Evolutionary conservation across 2,113 vertebrate species (phyloP), one percentile per base, ranked within the genome.

Genomic region (Pelmatolapia mariae): DNA sequence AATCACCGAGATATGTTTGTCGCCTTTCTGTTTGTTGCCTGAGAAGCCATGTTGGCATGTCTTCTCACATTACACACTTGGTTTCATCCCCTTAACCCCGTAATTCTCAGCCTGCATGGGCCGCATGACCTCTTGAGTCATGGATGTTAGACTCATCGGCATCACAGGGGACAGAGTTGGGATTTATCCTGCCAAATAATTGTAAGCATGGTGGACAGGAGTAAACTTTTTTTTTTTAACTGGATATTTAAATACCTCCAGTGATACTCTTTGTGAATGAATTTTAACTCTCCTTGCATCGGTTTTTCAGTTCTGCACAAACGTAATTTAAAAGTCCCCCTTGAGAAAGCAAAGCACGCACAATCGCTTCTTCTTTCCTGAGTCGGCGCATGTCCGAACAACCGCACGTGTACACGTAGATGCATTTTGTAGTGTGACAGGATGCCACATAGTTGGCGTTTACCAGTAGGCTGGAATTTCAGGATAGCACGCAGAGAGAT

Each of bases 1-100:
- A 91, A 87, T 92, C 89, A 68, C 82, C 56, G 82, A 90, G 90
- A 92, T 93, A 90, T 89, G 92, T 96, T 95, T 95, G 95, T 94
- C 89, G 83, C 93, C 93, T 90, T 95, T 87, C 89, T 94, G 88
- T 94, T 94, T 94, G 94, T 95, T 93, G 93, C 93, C 92, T 95
- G 95, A 96, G 95, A 95, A 96, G 95, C 94, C 93, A 90, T 95
- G 95, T 94, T 94, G 92, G 92, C 94, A 93, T 95, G 95, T 96
- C 95, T 93, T 96, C 95, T 96, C 95, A 96, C 94, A 93, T 96
- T 96, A 94, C 95, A 96, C 95, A 96, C 94, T 95, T 93, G 94
- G 94, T 91, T 96, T 95, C 94, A 95, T 95, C 92, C 93, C 94
- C 92, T 96, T 96, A 95, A 95, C 95, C 93, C 89, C 89, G 10